Evolutionary conservation across 1,140 invertebrate genomes (phyloP), one percentile per base, ranked within the genome.

Genomic region (Proales similis): DNA sequence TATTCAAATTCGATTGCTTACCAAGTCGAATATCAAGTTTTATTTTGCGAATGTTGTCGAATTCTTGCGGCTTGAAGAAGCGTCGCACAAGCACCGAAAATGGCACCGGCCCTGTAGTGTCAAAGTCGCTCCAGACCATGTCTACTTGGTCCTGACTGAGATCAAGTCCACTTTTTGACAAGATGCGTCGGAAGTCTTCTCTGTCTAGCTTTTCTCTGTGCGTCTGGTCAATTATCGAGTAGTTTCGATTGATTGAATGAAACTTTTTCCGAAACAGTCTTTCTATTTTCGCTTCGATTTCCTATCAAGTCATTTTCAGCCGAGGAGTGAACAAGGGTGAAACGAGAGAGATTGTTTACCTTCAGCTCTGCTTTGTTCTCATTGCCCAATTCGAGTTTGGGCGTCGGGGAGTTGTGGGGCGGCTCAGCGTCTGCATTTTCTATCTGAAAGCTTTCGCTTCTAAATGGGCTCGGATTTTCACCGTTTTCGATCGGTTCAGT

Each of bases 261-360:
- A 57, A 57, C 45, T 57, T n/a, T 24, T 42, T 1, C 17, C 51
- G 33, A 20, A 57, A 14, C 9, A 14, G 19, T 9, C 36, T 20
- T 27, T 57, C 51, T 30, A 57, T 19, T 57, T 42, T 57, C 45
- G 39, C 45, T 36, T 57, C 51, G 45, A 42, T 30, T 11, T 26
- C 51, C 45, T 49, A n/a, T 11, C 24, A 32, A 33, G 45, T 9
- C 14, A 20, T 57, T 57, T 27, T 6, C 14, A n/a, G n/a, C n/a
- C n/a, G n/a, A n/a, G n/a, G n/a, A n/a, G n/a, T n/a, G n/a, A n/a
- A n/a, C 14, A 42, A 7, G 30, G 7, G 24, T 9, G 30, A 26
- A 22, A 24, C 30, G 0, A 22, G 9, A 30, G 9, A 19, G 19
- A n/a, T 0, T 22, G 4, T 38, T 36, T 6, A 42, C 5, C 5